Evolutionary conservation across 2,797 vertebrate species (phyloP).

Genomic region (Sebastes minor): DNA sequence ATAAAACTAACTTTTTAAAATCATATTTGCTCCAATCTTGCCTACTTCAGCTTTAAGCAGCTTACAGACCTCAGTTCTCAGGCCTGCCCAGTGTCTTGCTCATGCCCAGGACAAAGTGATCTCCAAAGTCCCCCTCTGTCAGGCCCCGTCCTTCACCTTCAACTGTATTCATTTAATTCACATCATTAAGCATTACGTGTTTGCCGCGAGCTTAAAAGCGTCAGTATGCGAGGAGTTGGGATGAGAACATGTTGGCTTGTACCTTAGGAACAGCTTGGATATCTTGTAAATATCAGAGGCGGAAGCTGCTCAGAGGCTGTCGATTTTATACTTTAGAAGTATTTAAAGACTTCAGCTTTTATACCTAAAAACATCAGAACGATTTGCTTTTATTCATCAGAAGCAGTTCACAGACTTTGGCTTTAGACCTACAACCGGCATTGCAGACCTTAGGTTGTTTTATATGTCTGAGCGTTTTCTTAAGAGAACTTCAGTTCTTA

Average conservation of each 20-base stretch:
- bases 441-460: neutral
- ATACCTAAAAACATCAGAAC: neutral
- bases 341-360: neutral
- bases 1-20: too few relatives aligned
- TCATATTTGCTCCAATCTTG: too few relatives aligned
- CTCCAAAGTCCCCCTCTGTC: too few relatives aligned
- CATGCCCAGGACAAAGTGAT: too few relatives aligned
- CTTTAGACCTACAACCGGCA: neutral
- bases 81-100: too few relatives aligned
- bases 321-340: neutral
- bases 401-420: neutral
- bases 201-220: too few relatives aligned
- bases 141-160: too few relatives aligned
- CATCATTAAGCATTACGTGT: too few relatives aligned
- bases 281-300: neutral
- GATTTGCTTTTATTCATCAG: neutral
- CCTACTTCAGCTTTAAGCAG: too few relatives aligned
- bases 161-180: too few relatives aligned
- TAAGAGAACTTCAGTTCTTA: neutral
- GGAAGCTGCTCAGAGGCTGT: neutral
- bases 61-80: neutral
- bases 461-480: neutral
- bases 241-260: neutral
- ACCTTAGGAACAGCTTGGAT: neutral
- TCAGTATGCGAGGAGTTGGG: too few relatives aligned